phyloP scores from a whole-genome alignment of 1,140 invertebrate species.

The Dinoponera quadriceps region DNA sequence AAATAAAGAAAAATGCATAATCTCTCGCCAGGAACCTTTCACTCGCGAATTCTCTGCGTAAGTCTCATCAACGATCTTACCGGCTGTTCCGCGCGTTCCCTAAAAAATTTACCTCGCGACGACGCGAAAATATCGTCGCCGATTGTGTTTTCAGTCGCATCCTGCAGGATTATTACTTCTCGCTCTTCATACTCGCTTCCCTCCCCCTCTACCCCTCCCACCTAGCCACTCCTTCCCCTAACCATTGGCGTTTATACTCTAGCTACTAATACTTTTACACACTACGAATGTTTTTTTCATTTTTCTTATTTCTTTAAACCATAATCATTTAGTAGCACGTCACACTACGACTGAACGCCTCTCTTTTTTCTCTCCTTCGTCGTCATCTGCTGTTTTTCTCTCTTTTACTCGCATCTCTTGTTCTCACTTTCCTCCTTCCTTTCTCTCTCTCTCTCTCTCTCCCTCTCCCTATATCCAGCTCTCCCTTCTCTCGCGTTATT shows the following conservation, averaged over 20 bases:
- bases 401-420: not conserved
- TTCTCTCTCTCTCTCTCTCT: not conserved
- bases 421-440: not conserved
- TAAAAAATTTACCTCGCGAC: slow-evolving; percentile 20
- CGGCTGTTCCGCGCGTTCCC: slow-evolving; percentile 46
- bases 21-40: not conserved
- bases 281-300: slow-evolving; percentile 75
- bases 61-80: slow-evolving; percentile 68
- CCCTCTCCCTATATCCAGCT: not conserved
- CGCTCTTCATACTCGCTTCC: slow-evolving; percentile 62
- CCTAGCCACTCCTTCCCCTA: too few species aligned
- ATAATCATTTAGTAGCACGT: slow-evolving; percentile 70
- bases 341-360: slow-evolving; percentile 71
- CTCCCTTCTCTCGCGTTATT: slow-evolving; percentile 64
- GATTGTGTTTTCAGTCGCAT: slow-evolving; percentile 61
- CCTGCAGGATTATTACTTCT: slow-evolving; percentile 59
- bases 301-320: slow-evolving; percentile 56
- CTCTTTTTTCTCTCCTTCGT: too few species aligned
- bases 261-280: slow-evolving; percentile 78
- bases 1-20: not conserved
- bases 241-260: slow-evolving; percentile 68
- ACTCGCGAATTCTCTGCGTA: slow-evolving; percentile 34
- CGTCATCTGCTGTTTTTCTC: too few species aligned
- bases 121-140: slow-evolving; percentile 24
- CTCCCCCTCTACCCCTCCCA: not conserved